Evolutionary conservation across 2,888 invertebrate species (phyloP).

Genomic region (Chloroclystis v-ata): DNA sequence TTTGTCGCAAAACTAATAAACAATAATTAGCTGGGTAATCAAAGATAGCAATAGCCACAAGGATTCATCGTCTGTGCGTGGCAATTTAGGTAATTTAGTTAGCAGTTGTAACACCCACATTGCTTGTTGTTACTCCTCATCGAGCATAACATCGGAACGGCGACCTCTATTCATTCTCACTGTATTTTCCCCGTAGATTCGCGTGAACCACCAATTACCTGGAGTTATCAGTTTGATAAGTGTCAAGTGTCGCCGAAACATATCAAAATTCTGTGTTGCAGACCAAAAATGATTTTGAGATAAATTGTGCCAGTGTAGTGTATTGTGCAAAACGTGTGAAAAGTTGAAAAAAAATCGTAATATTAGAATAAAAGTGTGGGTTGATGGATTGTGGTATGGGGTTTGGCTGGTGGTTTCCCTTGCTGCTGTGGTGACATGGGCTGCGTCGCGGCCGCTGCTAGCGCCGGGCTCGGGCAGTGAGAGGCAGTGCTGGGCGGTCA

Average conservation of each 20-base stretch:
- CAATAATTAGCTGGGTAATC: slow-evolving; percentile 28
- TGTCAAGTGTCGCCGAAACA: slow-evolving; percentile 66
- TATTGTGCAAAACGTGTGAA: slow-evolving; percentile 45
- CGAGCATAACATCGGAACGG: slow-evolving; percentile 74
- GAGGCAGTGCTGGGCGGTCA: slow-evolving; percentile 62
- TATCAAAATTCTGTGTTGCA: slow-evolving; percentile 55
- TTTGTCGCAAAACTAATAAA: slow-evolving; percentile 39
- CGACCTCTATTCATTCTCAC: slow-evolving; percentile 65
- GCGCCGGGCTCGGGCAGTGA: slow-evolving; percentile 71
- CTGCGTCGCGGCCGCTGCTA: slow-evolving; percentile 58
- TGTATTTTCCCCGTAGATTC: slow-evolving; percentile 49
- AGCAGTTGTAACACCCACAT: slow-evolving; percentile 57
- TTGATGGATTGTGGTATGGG: slow-evolving; percentile 61
- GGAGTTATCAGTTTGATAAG: slow-evolving; percentile 24
- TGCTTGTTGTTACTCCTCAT: slow-evolving; percentile 73
- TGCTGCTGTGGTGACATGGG: slow-evolving; percentile 72
- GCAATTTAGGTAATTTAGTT: slow-evolving; percentile 50
- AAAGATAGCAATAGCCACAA: slow-evolving; percentile 30
- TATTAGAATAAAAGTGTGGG: slow-evolving; percentile 48
- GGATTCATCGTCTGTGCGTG: slow-evolving; percentile 40
- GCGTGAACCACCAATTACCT: slow-evolving; percentile 38
- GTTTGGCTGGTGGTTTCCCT: slow-evolving; percentile 48
- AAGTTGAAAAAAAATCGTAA: slow-evolving; percentile 57
- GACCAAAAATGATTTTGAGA: slow-evolving; percentile 76
- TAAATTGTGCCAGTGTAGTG: slow-evolving; percentile 71